Base-by-base conservation (phyloP, 2,888 invertebrate species). In the Lordiphosa andalusiaca region DNA sequence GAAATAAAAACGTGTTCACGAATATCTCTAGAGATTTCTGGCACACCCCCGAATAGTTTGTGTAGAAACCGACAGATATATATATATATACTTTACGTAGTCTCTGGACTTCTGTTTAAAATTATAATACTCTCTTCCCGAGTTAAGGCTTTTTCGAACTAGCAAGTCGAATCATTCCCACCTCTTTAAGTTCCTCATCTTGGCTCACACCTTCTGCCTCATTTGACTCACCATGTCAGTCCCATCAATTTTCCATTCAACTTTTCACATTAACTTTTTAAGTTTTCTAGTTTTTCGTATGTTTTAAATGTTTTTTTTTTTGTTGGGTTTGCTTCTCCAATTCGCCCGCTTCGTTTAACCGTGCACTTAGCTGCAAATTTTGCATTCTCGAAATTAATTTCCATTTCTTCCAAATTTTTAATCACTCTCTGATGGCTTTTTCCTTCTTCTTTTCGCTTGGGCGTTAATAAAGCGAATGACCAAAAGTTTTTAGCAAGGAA, bases 381-480 rank as follows among this genome's bases (percentile, higher is more conserved):
- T 42, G 51, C 40, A 33, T 66, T 48, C 66, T 53, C 12, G 61
- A 42, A 46, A 53, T 65, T 65, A 44, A 55, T 65, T 62, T 62
- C 49, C 25, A 65, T 30, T 35, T 65, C 47, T 46, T 6, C 10
- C 1, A 16, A 44, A 10, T 33, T 44, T 9, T 35, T 30, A 6
- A 16, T 33, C 16, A 13, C 44, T 10, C 10, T n/a, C 19, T 33
- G n/a, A 21, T 36, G 12, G 3, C 35, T 12, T 39, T 21, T 9
- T n/a, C 30, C 10, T 23, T 23, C 53, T 41, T 21, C 60, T 37
- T 39, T 40, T 46, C 42, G 37, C 61, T 55, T 66, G 40, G 40
- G 59, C 60, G 51, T 56, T 69, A 72, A 66, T 73, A 75, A 72
- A 75, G 58, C 76, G 72, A 73, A 74, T 72, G 60, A 62, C 50